Evolutionary conservation across 2,113 vertebrate genomes (phyloP).

Genomic region (Willisornis vidua): DNA sequence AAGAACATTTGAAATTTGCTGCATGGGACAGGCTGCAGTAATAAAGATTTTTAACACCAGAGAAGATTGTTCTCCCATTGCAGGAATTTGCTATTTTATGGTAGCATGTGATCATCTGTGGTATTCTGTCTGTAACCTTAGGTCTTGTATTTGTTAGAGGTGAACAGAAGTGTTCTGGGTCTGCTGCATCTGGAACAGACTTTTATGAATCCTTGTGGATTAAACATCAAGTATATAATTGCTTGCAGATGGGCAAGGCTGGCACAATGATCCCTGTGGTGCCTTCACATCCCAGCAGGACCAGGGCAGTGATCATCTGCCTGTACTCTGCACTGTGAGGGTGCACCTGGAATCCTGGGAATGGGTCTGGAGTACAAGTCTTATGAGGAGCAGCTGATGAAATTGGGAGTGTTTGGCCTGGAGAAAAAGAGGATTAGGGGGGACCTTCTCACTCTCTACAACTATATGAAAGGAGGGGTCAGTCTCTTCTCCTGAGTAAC

Average conservation of each 20-base stretch:
- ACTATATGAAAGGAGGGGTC: neutral
- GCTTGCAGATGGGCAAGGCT: neutral
- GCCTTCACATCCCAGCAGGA: neutral
- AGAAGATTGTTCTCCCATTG: neutral
- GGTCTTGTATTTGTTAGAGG: neutral
- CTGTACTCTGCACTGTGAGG: neutral
- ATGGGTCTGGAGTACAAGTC: neutral
- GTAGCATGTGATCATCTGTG: neutral
- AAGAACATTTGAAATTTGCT: neutral
- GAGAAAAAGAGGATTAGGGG: neutral
- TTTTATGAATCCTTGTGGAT: neutral
- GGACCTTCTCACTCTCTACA: neutral
- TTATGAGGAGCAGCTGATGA: neutral
- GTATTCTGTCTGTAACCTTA: neutral
- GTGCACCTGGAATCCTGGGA: fast-evolving
- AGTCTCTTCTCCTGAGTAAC: neutral
- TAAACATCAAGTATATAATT: neutral
- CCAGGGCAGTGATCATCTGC: neutral
- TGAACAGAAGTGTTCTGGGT: neutral
- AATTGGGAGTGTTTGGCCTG: neutral
- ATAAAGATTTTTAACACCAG: neutral
- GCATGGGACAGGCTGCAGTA: neutral
- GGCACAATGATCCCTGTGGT: neutral
- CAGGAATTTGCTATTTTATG: neutral
- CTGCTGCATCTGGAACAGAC: neutral